Evolutionary conservation across 1,140 invertebrate genomes (phyloP), one percentile per base, ranked within the genome.

Genomic region (Drosophila virilis): DNA sequence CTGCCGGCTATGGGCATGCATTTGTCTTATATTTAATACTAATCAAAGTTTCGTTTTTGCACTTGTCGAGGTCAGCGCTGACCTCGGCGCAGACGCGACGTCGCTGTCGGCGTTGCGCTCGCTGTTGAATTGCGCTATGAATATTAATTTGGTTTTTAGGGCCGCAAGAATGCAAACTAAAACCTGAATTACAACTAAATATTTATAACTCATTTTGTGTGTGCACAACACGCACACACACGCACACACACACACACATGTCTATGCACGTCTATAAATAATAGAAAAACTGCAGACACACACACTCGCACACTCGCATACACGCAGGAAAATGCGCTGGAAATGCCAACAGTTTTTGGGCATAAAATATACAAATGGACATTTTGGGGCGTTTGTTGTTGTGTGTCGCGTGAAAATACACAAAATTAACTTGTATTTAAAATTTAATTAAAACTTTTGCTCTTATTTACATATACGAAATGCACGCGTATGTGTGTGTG

Each of bases 391-490:
- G 42, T 70, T 62, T 61, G 46, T 45, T 52, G 42, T 51, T 68
- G 51, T 60, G 60, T 60, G 52, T 76, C 62, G 77, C 60, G 74
- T 74, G 70, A 77, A 83, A 88, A 78, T 89, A 89, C 77, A 88
- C 83, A 89, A 78, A 89, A 89, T 89, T 89, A 89, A 89, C 80
- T 89, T 89, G 84, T 83, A 89, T 89, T 89, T 89, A 89, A 89
- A 89, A 89, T 89, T 89, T 89, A 89, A 89, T 89, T 89, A 89
- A 89, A 89, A 89, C 84, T 89, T 88, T 80, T 89, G 70, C 84
- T 80, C 74, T 89, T 88, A 88, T 88, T 86, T 88, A 88, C 80
- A 88, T 84, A 62, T 74, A 48, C 45, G 15, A 67, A 28, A 37
- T 38, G 43, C n/a, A 28, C 32, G 28, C 38, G n/a, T 38, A 22